A percentile compares a stretch with the other conserved stretches of the same genome.
These are phyloP conservation scores for Dascyllus trimaculatus DNA, from an alignment of 2,113 vertebrate genomes.

Conservation along the genomic window DNA sequence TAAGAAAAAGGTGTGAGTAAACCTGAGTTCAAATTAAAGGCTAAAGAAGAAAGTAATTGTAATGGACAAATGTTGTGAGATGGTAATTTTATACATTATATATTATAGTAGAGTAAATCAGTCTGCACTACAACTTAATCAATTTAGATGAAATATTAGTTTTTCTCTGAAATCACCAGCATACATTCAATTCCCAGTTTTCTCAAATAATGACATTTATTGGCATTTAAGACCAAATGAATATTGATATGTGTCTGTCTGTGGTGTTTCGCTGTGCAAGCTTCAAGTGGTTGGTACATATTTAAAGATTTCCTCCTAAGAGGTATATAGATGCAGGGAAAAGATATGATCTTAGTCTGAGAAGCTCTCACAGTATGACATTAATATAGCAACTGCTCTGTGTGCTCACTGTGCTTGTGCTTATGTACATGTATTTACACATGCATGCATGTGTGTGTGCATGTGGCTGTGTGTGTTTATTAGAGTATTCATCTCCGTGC, in stretches of 20 bases:
- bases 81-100: background rate
- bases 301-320: conserved; percentile 56
- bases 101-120: background rate
- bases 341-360: conserved; percentile 39
- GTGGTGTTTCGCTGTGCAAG: conserved; percentile 44
- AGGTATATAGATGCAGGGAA: conserved; percentile 32
- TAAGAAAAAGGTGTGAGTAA: background rate
- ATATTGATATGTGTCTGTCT: background rate
- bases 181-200: background rate
- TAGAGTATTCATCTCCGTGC: conserved; percentile 27
- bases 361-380: conserved; percentile 29
- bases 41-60: background rate
- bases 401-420: conserved; percentile 32
- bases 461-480: background rate
- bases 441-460: conserved; percentile 1
- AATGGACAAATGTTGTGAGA: background rate
- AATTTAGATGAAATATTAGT: background rate
- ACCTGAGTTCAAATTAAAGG: conserved; percentile 5
- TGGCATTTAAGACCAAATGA: too few relatives aligned
- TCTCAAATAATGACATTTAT: too few relatives aligned
- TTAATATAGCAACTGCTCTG: conserved; percentile 29
- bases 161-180: background rate
- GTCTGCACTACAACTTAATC: background rate
- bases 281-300: conserved; percentile 57
- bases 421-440: conserved; percentile 12